A percentile compares a stretch with the other conserved stretches of the same genome.
Conservation (phyloP, 2,113 vertebrate genomes). For the Triplophysa siluroides region DNA sequence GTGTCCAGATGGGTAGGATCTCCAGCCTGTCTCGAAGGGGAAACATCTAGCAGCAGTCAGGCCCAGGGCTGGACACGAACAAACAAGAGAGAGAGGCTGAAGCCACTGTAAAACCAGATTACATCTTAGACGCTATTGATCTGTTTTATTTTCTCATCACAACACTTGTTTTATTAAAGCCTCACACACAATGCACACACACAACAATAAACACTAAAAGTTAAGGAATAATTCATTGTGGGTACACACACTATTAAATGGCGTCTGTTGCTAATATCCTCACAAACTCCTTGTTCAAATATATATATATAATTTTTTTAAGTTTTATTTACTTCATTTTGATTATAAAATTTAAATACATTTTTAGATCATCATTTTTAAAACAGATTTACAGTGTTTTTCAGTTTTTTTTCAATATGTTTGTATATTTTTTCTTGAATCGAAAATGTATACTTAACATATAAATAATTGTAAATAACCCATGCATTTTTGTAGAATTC, state of each 20-base stretch:
- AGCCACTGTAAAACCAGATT: constrained; percentile 25
- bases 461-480: no score
- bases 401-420: no score
- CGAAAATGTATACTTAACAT: no score
- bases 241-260: background rate
- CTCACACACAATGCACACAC: constrained; percentile 12
- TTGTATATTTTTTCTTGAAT: no score
- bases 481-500: no score
- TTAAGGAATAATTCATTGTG: background rate
- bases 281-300: background rate
- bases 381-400: background rate
- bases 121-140: constrained; percentile 24
- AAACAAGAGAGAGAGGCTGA: background rate
- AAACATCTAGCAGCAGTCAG: constrained; percentile 23
- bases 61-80: constrained; percentile 1
- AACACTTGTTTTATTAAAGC: constrained; percentile 22
- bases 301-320: background rate
- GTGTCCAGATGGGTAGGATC: constrained; percentile 31
- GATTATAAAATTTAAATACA: background rate
- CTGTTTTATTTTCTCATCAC: constrained; percentile 45
- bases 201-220: background rate
- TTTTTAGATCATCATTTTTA: background rate
- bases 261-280: background rate
- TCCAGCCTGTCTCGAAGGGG: background rate
- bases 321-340: background rate